Conservation (phyloP, 2,113 vertebrate species). For the Zosterops borbonicus region DNA sequence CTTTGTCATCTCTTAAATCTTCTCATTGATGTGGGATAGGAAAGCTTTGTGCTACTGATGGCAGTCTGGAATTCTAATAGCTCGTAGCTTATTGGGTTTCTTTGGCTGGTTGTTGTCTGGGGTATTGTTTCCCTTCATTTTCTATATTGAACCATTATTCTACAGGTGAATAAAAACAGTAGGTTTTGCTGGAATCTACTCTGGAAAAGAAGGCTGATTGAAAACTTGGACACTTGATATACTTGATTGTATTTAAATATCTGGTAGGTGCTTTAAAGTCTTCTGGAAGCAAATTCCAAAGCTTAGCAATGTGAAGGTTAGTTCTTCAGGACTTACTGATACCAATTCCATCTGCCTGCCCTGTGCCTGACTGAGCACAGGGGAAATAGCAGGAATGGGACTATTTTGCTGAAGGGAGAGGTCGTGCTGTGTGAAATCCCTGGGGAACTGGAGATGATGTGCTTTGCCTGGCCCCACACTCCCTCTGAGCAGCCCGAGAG, state of each 20-base stretch:
- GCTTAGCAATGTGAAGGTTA: neutral
- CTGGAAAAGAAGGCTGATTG: neutral
- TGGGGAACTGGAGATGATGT: neutral
- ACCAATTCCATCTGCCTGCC: neutral
- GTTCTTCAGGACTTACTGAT: neutral
- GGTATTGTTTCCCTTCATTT: neutral
- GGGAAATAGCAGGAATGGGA: neutral
- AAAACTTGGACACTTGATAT: neutral
- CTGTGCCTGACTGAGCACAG: neutral
- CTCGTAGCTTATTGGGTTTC: neutral
- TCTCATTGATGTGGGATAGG: neutral
- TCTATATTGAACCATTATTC: neutral
- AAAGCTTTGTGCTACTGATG: neutral
- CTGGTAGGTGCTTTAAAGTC: neutral
- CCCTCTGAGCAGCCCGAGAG: neutral
- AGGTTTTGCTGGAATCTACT: neutral
- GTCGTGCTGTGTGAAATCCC: accelerated
- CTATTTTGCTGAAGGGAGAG: neutral
- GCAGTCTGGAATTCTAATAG: neutral
- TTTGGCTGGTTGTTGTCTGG: neutral
- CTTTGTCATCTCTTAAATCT: neutral
- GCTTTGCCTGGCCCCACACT: neutral
- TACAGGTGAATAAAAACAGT: neutral
- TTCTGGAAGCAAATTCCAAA: neutral
- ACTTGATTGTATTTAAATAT: neutral